Conservation (phyloP, 2,888 invertebrate species). For the Apamea crenata region DNA sequence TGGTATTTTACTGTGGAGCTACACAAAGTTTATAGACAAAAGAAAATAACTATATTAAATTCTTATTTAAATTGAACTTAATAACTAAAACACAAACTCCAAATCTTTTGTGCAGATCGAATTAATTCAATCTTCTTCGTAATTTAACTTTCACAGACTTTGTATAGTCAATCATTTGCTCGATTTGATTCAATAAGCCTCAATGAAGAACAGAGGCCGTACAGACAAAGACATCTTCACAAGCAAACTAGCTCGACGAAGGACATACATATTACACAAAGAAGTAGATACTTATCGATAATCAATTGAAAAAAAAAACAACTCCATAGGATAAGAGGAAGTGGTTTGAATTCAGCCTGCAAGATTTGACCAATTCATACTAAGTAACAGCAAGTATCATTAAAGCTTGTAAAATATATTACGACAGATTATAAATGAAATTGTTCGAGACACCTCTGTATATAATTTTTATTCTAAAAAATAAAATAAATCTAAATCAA, state of each 20-base stretch:
- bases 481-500: conserved; percentile 11
- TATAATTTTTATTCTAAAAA: not conserved
- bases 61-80: conserved; percentile 6
- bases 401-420: not conserved
- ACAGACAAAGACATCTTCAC: not conserved
- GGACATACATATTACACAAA: not conserved
- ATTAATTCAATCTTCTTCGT: conserved; percentile 21
- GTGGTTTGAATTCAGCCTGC: not conserved
- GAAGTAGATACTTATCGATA: not conserved
- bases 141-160: conserved; percentile 45
- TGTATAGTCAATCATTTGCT: conserved; percentile 23
- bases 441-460: not conserved
- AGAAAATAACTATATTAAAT: not conserved
- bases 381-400: not conserved
- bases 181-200: conserved; percentile 36
- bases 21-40: not conserved
- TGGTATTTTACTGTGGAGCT: not conserved
- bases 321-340: no score
- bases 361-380: not conserved
- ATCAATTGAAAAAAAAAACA: not conserved
- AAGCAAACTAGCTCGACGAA: not conserved
- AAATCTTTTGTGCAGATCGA: conserved; percentile 29
- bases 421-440: not conserved
- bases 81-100: conserved; percentile 18
- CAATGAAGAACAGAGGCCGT: not conserved